These are phyloP conservation scores for Cephus nigrinus DNA, from an alignment of 2,888 invertebrate species.

Conservation along the genomic window DNA sequence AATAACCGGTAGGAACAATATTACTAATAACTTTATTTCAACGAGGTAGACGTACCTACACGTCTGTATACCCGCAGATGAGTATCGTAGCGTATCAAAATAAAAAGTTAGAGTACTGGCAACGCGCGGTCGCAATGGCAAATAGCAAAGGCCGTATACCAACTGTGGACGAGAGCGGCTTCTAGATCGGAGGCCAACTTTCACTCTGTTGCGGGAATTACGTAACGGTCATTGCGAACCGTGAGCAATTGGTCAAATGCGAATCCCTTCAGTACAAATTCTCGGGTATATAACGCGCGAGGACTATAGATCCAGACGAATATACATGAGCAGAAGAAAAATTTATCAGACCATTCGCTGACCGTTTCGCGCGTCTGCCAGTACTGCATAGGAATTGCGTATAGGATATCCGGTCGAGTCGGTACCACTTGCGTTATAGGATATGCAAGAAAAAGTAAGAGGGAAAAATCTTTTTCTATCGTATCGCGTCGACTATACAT, in stretches of 20 bases:
- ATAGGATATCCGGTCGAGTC: not conserved
- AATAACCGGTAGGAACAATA: not conserved
- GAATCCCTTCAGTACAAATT: not conserved
- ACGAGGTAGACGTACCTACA: not conserved
- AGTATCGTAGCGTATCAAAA: not conserved
- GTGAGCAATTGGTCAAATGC: not conserved
- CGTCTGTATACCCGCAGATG: not conserved
- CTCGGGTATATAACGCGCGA: not conserved
- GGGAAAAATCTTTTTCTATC: not conserved
- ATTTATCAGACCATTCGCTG: not conserved
- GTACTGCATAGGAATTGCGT: not conserved
- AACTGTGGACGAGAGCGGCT: not conserved
- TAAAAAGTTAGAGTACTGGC: not conserved
- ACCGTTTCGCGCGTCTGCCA: not conserved
- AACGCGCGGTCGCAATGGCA: not conserved
- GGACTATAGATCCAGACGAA: not conserved
- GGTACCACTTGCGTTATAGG: not conserved
- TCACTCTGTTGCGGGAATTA: conserved; percentile 38
- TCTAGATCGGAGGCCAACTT: conserved; percentile 32
- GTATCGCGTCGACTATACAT: not conserved
- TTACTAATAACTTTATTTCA: not conserved
- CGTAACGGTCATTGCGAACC: conserved; percentile 24
- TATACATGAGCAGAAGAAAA: not conserved
- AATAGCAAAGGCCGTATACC: not conserved
- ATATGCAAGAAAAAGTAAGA: not conserved